Conservation (phyloP, 2,797 vertebrate genomes). For the Mormyrops boulengeri region DNA sequence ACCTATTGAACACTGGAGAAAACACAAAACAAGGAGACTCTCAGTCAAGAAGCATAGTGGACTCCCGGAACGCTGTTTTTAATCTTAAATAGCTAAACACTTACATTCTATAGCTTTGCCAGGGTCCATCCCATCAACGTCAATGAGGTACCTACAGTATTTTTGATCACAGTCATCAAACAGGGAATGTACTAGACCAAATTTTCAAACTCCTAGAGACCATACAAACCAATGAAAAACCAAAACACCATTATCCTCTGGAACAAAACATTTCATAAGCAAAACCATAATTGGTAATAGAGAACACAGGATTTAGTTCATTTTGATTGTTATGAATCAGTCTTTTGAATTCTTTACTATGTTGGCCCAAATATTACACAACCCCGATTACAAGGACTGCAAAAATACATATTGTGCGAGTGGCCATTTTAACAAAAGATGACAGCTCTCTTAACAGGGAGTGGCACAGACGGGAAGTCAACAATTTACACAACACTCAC, state of each 20-base stretch:
- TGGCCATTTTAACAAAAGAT: background rate
- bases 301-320: background rate
- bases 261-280: background rate
- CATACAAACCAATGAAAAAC: background rate
- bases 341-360: background rate
- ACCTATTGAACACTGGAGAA: conserved; percentile 58
- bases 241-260: background rate
- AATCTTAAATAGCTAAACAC: conserved; percentile 9
- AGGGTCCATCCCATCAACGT: conserved; percentile 60
- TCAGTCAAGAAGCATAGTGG: background rate
- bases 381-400: background rate
- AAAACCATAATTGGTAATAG: background rate
- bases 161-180: conserved; percentile 12
- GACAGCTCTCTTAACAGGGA: background rate
- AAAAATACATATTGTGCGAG: background rate
- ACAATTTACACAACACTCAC: too few species aligned
- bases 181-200: background rate
- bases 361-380: background rate
- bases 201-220: background rate
- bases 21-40: background rate
- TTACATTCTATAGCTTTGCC: conserved; percentile 43
- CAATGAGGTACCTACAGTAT: conserved; percentile 61
- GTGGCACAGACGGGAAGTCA: too few species aligned
- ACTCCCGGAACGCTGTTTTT: background rate
- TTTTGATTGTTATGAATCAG: background rate